phyloP scores from a whole-genome alignment of 1,140 invertebrate genomes.

The Neotoxoptera formosana region DNA sequence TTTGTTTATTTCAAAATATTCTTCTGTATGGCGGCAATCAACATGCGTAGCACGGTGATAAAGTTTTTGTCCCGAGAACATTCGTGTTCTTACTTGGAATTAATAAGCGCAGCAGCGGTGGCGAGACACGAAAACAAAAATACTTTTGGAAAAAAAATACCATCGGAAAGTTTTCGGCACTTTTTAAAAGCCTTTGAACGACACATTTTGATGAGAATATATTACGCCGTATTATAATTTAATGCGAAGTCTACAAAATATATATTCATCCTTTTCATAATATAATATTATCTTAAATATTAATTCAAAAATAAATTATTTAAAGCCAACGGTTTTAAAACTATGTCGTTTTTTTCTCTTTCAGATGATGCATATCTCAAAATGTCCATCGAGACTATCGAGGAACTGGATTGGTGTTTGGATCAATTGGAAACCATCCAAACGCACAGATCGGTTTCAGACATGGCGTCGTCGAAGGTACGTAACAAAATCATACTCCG shows the following conservation, averaged over 20 bases:
- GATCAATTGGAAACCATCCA: slow-evolving; percentile 99
- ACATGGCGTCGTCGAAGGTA: slow-evolving; percentile 99
- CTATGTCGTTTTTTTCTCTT: not conserved
- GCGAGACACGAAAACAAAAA: not conserved
- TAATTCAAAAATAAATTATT: not conserved
- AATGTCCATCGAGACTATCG: slow-evolving; percentile 93
- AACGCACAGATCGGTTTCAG: slow-evolving; percentile 97
- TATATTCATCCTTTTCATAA: not conserved
- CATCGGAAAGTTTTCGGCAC: not conserved
- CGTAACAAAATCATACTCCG: slow-evolving; percentile 57
- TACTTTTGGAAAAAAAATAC: too few species aligned
- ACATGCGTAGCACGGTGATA: not conserved
- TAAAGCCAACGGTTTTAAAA: not conserved
- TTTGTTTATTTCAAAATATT: not conserved
- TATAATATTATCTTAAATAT: too few species aligned
- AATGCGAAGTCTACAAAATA: not conserved
- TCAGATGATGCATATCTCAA: slow-evolving; percentile 91
- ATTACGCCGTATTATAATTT: too few species aligned
- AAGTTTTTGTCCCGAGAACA: not conserved
- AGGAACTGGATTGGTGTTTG: slow-evolving; percentile 99
- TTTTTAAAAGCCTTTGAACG: not conserved
- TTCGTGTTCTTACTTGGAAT: not conserved
- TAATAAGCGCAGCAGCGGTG: not conserved
- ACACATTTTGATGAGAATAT: not conserved
- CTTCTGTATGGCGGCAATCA: not conserved